Percentiles rank a stretch among this genome's conserved stretches.
phyloP scores from a whole-genome alignment of 2,797 vertebrate species.

The Pampus argenteus region DNA sequence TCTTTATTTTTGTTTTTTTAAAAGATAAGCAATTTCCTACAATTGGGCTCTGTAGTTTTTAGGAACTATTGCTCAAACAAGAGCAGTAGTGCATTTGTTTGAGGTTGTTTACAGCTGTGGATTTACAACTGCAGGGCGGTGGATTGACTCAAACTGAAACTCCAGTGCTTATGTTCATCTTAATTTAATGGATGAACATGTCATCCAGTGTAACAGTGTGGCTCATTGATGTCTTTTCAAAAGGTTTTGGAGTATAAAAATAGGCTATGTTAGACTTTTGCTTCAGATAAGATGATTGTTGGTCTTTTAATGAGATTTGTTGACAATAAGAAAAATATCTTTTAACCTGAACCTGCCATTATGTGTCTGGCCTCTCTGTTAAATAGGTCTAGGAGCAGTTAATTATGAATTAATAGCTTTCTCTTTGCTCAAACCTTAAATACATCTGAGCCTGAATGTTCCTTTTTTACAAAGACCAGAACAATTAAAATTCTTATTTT shows the following conservation, averaged over 20 bases:
- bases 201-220: neutral
- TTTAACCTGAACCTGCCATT: neutral
- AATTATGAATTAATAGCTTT: neutral
- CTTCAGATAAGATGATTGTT: neutral
- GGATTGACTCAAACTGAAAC: too few relatives aligned
- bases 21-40: neutral
- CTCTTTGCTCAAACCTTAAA: neutral
- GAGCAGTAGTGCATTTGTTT: neutral
- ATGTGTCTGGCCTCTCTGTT: neutral
- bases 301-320: slow-evolving; percentile 6
- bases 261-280: neutral
- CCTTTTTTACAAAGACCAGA: neutral
- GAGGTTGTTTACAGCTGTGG: too few relatives aligned
- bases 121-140: too few relatives aligned
- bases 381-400: neutral
- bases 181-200: too few relatives aligned
- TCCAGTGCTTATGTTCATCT: neutral
- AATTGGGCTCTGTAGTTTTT: neutral
- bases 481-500: neutral
- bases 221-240: neutral
- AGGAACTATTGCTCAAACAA: neutral
- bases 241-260: too few relatives aligned
- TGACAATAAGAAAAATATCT: neutral
- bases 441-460: neutral
- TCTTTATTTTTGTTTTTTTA: neutral